phyloP scores from a whole-genome alignment of 1,140 invertebrate species.

The Oncopodura yosiiana region DNA sequence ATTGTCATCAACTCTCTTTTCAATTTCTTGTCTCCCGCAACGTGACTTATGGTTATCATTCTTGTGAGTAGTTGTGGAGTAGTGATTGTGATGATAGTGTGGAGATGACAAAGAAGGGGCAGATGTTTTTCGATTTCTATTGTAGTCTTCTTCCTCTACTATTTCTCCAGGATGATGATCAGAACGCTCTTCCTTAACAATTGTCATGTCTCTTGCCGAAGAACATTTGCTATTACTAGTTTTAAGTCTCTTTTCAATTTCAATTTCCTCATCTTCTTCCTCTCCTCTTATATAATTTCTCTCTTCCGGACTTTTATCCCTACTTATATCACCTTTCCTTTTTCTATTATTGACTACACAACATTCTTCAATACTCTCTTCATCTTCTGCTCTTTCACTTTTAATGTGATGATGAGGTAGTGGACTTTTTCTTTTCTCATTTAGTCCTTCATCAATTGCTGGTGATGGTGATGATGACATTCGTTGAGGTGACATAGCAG shows the following conservation, averaged over 20 bases:
- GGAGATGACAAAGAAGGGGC: not conserved
- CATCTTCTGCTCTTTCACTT: not conserved
- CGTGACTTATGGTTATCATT: too few relatives aligned
- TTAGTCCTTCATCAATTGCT: not conserved
- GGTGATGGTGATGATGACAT: conserved; percentile 6
- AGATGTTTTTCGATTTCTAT: not conserved
- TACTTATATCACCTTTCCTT: not conserved
- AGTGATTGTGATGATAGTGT: not conserved
- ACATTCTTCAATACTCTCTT: conserved; percentile 1
- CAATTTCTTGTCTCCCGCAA: too few relatives aligned
- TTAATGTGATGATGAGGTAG: not conserved
- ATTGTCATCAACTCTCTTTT: not conserved
- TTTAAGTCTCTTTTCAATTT: not conserved
- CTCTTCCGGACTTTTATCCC: too few relatives aligned
- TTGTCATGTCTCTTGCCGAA: too few relatives aligned
- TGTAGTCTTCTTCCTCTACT: not conserved
- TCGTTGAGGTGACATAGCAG: conserved; percentile 7
- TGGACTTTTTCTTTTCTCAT: not conserved
- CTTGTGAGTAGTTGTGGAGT: not conserved
- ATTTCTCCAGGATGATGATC: not conserved
- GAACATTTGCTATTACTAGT: not conserved
- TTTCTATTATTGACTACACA: not conserved
- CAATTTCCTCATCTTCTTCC: conserved; percentile 9
- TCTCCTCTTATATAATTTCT: too few relatives aligned
- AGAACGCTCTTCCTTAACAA: not conserved